A percentile compares a stretch with the other conserved stretches of the same genome.
phyloP scores from a whole-genome alignment of 2,797 vertebrate genomes.

The Kryptopterus vitreolus region DNA sequence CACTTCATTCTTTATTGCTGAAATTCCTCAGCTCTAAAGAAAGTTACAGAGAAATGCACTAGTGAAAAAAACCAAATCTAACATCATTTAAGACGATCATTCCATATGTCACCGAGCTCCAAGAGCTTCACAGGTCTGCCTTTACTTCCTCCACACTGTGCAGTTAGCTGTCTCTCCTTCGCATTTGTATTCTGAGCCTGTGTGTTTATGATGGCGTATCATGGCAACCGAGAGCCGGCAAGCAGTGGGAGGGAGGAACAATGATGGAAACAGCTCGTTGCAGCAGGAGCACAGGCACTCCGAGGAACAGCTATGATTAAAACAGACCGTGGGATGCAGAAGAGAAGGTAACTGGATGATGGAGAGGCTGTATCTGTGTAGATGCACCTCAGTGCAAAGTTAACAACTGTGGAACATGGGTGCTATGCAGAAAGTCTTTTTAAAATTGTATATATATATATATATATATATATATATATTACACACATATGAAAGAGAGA shows the following conservation, averaged over 20 bases:
- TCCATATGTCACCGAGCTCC: constrained; percentile 9
- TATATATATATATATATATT: too few relatives aligned
- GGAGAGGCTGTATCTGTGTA: background rate
- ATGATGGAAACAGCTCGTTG: constrained; percentile 39
- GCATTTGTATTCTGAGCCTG: constrained; percentile 56
- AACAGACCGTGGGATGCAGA: constrained; percentile 12
- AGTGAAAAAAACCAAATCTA: background rate
- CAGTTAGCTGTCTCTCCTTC: constrained; percentile 33
- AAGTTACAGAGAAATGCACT: constrained; percentile 17
- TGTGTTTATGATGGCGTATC: constrained; percentile 59
- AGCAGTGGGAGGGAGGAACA: constrained; percentile 42
- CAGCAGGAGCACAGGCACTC: constrained; percentile 17
- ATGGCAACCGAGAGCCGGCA: constrained; percentile 52
- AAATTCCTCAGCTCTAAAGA: background rate
- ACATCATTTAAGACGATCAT: constrained; percentile 8
- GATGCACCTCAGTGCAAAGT: background rate
- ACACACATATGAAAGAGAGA: too few relatives aligned
- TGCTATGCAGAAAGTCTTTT: background rate
- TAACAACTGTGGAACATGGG: background rate
- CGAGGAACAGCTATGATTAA: constrained; percentile 40
- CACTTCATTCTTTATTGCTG: background rate
- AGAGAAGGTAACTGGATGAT: background rate
- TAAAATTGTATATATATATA: background rate
- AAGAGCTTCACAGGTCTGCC: constrained; percentile 15
- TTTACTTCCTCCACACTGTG: constrained; percentile 36